A percentile compares a stretch with the other conserved stretches of the same genome.
Conservation (phyloP, 1,140 invertebrate genomes). For the Galendromus occidentalis region DNA sequence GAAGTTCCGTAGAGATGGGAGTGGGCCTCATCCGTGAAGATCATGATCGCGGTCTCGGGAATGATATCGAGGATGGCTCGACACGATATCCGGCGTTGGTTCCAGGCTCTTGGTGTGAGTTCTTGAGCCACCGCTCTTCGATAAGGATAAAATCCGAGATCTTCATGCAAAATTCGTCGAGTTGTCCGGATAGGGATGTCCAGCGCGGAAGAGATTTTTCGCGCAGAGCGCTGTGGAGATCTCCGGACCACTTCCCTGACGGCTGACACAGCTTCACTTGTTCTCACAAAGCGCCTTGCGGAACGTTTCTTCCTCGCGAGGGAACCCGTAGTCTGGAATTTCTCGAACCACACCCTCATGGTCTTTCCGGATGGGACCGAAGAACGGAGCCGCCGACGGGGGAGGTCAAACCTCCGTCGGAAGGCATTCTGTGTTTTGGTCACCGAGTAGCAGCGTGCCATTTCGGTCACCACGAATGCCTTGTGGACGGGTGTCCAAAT, state of each 20-base stretch:
- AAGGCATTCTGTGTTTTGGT: too few species aligned
- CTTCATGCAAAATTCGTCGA: slow-evolving; percentile 11
- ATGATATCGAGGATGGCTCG: slow-evolving; percentile 9
- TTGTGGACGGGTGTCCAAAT: too few species aligned
- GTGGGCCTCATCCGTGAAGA: slow-evolving; percentile 13
- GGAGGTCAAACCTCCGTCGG: too few species aligned
- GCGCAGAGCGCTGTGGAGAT: slow-evolving; percentile 15
- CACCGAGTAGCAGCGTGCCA: too few species aligned
- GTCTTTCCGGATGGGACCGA: too few species aligned
- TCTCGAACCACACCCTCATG: too few species aligned
- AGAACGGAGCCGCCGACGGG: too few species aligned
- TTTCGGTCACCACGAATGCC: too few species aligned
- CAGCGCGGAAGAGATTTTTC: slow-evolving; percentile 9
- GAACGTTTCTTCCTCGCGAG: too few species aligned
- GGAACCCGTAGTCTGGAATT: too few species aligned
- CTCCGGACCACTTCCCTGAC: slow-evolving; percentile 12
- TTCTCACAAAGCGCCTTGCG: background rate
- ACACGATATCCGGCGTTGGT: background rate
- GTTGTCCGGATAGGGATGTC: slow-evolving; percentile 14
- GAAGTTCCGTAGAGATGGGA: slow-evolving; percentile 10
- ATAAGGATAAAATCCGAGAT: slow-evolving; percentile 14
- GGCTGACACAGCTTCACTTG: slow-evolving; percentile 13
- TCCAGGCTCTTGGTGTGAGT: slow-evolving; percentile 12
- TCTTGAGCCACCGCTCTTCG: slow-evolving; percentile 13
- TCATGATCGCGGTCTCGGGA: slow-evolving; percentile 2